A percentile compares a stretch with the other conserved stretches of the same genome.
These are phyloP conservation scores for Hydractinia symbiolongicarpus DNA, from an alignment of 30 jellyfish, hydroid and myxozoan genomes.

Conservation along the genomic window DNA sequence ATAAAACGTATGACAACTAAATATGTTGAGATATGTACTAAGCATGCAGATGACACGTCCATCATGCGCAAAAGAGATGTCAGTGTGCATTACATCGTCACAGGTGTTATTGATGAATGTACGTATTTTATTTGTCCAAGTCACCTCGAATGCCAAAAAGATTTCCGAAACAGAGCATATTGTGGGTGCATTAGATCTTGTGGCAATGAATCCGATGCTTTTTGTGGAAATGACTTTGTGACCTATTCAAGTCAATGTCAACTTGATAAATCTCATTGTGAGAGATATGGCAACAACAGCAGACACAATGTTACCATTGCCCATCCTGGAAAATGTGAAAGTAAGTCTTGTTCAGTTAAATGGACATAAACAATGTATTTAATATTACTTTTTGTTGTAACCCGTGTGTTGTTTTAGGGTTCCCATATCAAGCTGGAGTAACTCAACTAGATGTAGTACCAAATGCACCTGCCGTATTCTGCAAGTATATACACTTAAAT, in stretches of 20 bases:
- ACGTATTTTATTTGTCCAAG: constrained; percentile 6
- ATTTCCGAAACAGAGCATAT: not conserved
- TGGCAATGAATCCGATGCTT: not conserved
- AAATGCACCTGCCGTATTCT: constrained; percentile 33
- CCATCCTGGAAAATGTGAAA: constrained; percentile 18
- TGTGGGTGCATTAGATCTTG: constrained; percentile 28
- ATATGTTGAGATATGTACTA: constrained; percentile 11
- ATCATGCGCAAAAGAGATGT: not conserved
- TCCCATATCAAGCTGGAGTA: constrained; percentile 23
- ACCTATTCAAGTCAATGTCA: constrained; percentile 15
- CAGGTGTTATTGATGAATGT: constrained; percentile 10
- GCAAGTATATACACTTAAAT: constrained; percentile 15
- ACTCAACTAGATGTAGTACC: constrained; percentile 23
- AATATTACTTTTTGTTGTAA: not conserved
- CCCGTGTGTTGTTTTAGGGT: not conserved
- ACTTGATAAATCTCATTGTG: not conserved
- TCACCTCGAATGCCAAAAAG: constrained; percentile 22
- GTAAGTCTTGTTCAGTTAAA: not conserved
- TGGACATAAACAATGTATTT: not conserved
- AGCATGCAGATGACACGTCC: not conserved
- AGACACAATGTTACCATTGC: not conserved
- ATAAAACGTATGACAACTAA: not conserved
- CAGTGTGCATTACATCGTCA: constrained; percentile 10
- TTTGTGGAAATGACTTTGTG: constrained; percentile 19
- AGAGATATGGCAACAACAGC: constrained; percentile 6